phyloP scores from a whole-genome alignment of 2,888 invertebrate species.

The Meandrusa payeni region DNA sequence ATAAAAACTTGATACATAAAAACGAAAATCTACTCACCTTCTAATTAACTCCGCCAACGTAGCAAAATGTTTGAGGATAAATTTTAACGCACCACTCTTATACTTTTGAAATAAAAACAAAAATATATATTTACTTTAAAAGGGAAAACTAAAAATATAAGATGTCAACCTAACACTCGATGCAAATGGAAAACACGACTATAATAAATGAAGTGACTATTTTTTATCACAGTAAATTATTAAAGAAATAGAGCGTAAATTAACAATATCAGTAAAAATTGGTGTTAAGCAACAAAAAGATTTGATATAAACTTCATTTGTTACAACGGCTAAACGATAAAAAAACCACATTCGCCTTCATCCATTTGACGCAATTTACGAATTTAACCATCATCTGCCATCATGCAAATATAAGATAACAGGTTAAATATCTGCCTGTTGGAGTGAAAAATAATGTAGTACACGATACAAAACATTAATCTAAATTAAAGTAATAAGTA shows the following conservation, averaged over 20 bases:
- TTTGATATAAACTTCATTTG: not conserved
- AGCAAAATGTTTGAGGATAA: not conserved
- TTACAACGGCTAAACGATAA: not conserved
- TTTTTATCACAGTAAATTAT: constrained; percentile 7
- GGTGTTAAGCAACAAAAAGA: constrained; percentile 8
- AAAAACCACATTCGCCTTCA: no score
- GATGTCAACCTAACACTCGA: constrained; percentile 6
- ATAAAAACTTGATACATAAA: no score
- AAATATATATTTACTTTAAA: not conserved
- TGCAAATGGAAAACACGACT: constrained; percentile 1
- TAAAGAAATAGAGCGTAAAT: not conserved
- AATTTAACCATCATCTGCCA: constrained; percentile 10
- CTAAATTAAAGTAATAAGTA: no score
- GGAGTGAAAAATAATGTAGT: no score
- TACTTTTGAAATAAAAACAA: not conserved
- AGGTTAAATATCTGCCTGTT: constrained; percentile 3
- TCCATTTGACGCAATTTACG: no score
- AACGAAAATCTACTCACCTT: not conserved
- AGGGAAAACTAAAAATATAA: not conserved
- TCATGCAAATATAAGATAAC: no score
- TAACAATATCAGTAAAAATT: constrained; percentile 6
- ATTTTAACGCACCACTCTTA: not conserved
- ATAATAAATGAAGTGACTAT: constrained; percentile 1
- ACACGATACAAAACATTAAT: no score
- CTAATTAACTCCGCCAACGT: not conserved